Conservation (phyloP, 2,888 invertebrate genomes). For the Sarcophaga variegata region DNA sequence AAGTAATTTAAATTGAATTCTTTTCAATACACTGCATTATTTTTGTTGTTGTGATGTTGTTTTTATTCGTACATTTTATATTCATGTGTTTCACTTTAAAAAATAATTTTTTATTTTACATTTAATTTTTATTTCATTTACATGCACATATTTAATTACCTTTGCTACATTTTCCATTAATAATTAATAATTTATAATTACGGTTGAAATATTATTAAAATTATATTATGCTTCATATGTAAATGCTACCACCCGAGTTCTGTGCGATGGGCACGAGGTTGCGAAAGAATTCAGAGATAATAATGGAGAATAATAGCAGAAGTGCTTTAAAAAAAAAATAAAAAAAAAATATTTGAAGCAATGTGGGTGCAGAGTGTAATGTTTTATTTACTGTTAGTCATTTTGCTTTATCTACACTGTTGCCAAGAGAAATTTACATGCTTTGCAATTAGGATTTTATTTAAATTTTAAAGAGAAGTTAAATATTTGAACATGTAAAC, state of each 20-base stretch:
- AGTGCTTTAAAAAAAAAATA: too few species aligned
- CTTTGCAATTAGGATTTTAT: too few species aligned
- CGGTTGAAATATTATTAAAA: constrained; percentile 26
- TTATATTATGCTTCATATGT: neutral
- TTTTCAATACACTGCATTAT: neutral
- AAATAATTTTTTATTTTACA: neutral
- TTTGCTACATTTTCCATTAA: constrained; percentile 12
- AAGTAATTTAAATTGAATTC: neutral
- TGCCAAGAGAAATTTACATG: too few species aligned
- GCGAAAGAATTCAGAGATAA: neutral
- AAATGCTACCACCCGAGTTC: too few species aligned
- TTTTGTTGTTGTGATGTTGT: neutral
- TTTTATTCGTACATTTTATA: neutral
- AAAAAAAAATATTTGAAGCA: neutral
- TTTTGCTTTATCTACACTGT: too few species aligned
- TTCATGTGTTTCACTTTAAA: neutral
- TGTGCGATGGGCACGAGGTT: neutral
- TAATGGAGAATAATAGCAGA: neutral
- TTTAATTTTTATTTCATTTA: constrained; percentile 8
- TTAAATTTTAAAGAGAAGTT: too few species aligned
- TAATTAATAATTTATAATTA: constrained; percentile 31
- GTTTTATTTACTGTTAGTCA: neutral
- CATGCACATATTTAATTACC: constrained; percentile 30
- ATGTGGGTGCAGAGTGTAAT: neutral
- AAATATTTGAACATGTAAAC: too few species aligned